These are phyloP conservation scores for Oxygymnocypris stewartii DNA, from an alignment of 2,113 vertebrate species.

Conservation along the genomic window DNA sequence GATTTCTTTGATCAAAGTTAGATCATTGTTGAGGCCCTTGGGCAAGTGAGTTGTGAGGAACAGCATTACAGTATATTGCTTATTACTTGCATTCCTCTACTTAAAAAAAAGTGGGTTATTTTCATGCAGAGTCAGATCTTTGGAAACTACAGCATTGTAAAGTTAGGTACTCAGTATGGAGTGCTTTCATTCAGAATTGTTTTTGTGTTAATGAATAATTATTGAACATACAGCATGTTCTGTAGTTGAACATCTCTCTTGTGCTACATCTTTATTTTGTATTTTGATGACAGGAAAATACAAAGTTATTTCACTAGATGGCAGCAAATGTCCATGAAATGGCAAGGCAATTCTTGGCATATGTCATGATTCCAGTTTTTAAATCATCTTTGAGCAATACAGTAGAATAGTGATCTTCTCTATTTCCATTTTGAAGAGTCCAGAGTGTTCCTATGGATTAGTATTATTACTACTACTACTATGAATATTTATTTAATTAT, in stretches of 20 bases:
- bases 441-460: not conserved
- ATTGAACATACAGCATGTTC: not conserved
- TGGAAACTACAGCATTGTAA: not conserved
- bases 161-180: not conserved
- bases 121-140: not conserved
- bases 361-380: not conserved
- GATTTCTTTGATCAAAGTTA: not conserved
- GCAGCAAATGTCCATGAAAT: not conserved
- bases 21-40: not conserved
- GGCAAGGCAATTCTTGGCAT: not conserved
- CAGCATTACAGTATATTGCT: not conserved
- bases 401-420: not conserved
- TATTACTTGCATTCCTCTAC: not conserved
- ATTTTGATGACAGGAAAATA: not conserved
- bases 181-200: not conserved
- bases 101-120: not conserved
- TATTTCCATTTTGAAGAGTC: not conserved
- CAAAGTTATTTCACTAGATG: slow-evolving; percentile 29
- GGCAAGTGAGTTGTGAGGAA: not conserved
- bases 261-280: not conserved
- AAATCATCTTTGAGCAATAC: not conserved
- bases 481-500: not conserved
- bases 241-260: not conserved
- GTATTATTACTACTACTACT: too few species aligned
- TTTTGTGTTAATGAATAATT: not conserved